A percentile compares a stretch with the other conserved stretches of the same genome.
phyloP scores from a whole-genome alignment of 2,888 invertebrate species.

The Dryobotodes eremita region DNA sequence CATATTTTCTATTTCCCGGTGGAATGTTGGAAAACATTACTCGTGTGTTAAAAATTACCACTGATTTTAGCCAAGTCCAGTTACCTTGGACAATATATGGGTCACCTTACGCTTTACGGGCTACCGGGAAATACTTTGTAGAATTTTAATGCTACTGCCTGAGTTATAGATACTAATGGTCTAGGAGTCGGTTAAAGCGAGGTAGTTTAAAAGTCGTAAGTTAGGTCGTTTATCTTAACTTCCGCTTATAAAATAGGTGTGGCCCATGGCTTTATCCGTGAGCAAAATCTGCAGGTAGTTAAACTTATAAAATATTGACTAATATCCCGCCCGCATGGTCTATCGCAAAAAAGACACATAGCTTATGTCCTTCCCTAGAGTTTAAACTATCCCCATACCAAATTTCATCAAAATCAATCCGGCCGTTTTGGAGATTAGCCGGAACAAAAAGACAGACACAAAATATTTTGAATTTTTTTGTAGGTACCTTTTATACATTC shows the following conservation, averaged over 20 bases:
- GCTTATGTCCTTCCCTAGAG: too few relatives aligned
- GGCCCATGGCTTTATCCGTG: not conserved
- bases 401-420: too few relatives aligned
- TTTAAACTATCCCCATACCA: too few relatives aligned
- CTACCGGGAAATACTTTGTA: slow-evolving; percentile 42
- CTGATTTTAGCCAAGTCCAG: slow-evolving; percentile 39
- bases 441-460: too few relatives aligned
- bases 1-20: slow-evolving; percentile 75
- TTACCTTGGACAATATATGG: slow-evolving; percentile 41
- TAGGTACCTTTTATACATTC: too few relatives aligned
- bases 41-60: slow-evolving; percentile 64
- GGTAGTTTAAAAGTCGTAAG: slow-evolving; percentile 40
- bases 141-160: slow-evolving; percentile 48
- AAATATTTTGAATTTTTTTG: too few relatives aligned
- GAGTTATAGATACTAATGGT: slow-evolving; percentile 44
- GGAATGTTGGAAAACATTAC: slow-evolving; percentile 64
- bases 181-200: slow-evolving; percentile 8
- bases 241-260: not conserved
- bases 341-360: too few relatives aligned
- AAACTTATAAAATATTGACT: not conserved
- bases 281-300: not conserved
- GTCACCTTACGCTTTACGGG: slow-evolving; percentile 32
- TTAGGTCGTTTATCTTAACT: slow-evolving; percentile 6
- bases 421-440: too few relatives aligned
- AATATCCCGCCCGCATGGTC: too few relatives aligned